Evolutionary conservation across 2,797 vertebrate species (phyloP), one percentile per base, ranked within the genome.

Genomic region (Cyclura pinguis): DNA sequence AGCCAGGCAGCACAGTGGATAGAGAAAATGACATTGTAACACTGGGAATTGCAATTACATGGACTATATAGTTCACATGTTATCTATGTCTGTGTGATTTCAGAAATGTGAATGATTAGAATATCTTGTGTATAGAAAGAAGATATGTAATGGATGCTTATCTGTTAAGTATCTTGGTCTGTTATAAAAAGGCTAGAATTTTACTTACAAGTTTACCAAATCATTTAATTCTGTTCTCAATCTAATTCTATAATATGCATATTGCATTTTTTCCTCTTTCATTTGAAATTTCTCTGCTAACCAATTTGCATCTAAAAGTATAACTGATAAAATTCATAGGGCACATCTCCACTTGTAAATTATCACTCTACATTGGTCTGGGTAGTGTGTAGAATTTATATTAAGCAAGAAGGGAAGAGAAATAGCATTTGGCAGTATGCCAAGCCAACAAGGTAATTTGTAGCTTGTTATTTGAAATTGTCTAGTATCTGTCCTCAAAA

Each of bases 301-400:
- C 94, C 92, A 94, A 96, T 96, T 92, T 93, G 64, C 93, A 91
- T 88, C 50, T 94, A 87, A 93, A 94, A 97, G 95, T 92, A 91
- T 78, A 78, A 85, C 16, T 87, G 88, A 78, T 87, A 88, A 89
- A 93, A 94, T 59, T 77, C 94, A 88, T 84, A 77, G 64, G 74
- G 67, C 38, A 88, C 22, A 32, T 35, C 87, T 74, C 35, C 91
- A 93, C 89, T 81, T 72, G 85, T 81, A 94, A 94, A 91, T 86
- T 90, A 85, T 78, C 69, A 89, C 42, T 90, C 90, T 95, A 83
- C 81, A 93, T 83, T 86, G 67, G 62, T 69, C 57, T 81, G 78
- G 35, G 35, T 4, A 1, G 29, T 89, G 9, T 64, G 69, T 59
- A 84, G 91, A 92, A 91, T 72, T 16, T 88, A 91, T 89, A 80